Base-by-base conservation (phyloP, 1,140 invertebrate species). In the Drosophila yakuba region DNA sequence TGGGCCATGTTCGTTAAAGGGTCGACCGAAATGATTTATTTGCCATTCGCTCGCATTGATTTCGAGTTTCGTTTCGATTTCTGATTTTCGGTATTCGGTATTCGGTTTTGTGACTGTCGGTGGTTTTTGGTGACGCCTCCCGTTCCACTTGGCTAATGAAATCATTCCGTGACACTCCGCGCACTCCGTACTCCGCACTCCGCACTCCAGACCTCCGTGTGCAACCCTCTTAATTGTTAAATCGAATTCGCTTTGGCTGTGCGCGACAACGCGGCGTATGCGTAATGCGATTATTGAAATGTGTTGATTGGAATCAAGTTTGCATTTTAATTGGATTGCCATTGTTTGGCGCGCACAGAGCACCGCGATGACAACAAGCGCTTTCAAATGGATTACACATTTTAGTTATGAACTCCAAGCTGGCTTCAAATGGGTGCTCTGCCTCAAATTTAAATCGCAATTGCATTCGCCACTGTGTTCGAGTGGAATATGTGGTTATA, bases 201-300 rank as follows among this genome's bases (percentile, higher is more conserved):
- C 32, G 15, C 43, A 28, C 36, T n/a, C 14, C 14, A 39, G 11
- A 14, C 38, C 38, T 32, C 15, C 43, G 15, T 36, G 38, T 23
- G 25, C 11, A 47, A 51, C 38, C 47, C 47, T 12, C 45, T 82
- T 86, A 86, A 85, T 86, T 80, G 68, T 78, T 72, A 82, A 74
- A 74, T 82, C 58, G 52, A 82, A 82, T 83, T 77, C 61, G n/a
- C 59, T 52, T 64, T 51, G 61, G 28, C 47, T 44, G 58, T 57
- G 23, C 45, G 74, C 28, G 54, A 55, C 61, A 74, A 63, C 68
- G 44, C 59, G 66, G 43, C 75, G 83, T 83, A 88, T 88, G 55
- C 66, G 83, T 88, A 82, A 88, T 86, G 71, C 59, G 75, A 88
- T 86, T 82, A 82, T 74, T 76, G 73, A 63, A 75, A 78, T 78